Evolutionary conservation across 2,888 invertebrate species (phyloP), one percentile per base, ranked within the genome.

Genomic region (Scaptodrosophila latifasciaeformis): DNA sequence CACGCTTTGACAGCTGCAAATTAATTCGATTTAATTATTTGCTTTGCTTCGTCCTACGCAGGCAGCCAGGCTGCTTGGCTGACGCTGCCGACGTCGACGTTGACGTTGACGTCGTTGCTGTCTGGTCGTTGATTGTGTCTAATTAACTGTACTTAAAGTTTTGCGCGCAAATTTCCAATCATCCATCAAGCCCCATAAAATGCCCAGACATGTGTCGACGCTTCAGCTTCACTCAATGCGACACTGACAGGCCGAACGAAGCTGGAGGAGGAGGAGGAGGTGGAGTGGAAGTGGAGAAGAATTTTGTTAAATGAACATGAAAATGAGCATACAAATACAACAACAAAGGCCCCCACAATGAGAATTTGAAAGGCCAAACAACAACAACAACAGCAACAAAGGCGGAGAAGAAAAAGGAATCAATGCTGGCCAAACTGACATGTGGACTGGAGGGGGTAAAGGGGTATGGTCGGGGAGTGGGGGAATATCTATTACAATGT

Each of bases 21-120:
- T 72, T 72, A 72, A 72, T 72, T 72, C 64, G 75, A 78, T 72
- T 72, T 77, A 75, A 72, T 77, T 72, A 72, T 72, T 70, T 70
- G 17, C 24, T 56, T 17, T 5, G 49, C 49, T 57, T 30, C 56
- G 37, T 19, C 48, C 31, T 35, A 35, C 45, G 21, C 21, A 13
- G 21, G 2, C 21, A 6, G 29, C 15, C 35, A 12, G 45, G 49
- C 59, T 31, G 49, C 45, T 55, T 7, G 35, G 37, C 45, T 40
- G 39, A 49, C 40, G 46, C 37, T 43, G 59, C 31, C 24, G 13
- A 56, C 29, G 9, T 2, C 54, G 55, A 59, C 47, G 53, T 47
- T 47, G 44, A 10, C 4, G 2, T 17, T 31, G 21, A 30, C 19
- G 37, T 44, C 44, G 61, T 47, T 47, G 31, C 17, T 10, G 37